These are phyloP conservation scores for Scartelaos histophorus DNA, from an alignment of 2,113 vertebrate genomes.

Conservation along the genomic window DNA sequence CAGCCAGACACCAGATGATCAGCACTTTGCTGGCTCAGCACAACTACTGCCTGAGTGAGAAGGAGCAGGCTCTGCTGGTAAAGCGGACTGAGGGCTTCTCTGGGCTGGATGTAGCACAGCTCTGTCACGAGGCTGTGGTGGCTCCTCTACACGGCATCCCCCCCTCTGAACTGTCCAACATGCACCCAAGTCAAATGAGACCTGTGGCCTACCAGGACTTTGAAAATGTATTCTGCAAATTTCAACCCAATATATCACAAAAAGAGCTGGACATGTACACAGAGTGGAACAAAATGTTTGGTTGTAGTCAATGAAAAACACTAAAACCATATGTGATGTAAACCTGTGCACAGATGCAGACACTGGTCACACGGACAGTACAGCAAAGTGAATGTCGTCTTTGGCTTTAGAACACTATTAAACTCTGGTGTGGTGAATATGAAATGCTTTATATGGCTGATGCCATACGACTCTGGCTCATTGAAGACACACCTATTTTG, in stretches of 20 bases:
- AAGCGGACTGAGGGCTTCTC: conserved; percentile 99
- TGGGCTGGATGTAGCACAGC: conserved; percentile 92
- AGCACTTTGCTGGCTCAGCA: conserved; percentile 98
- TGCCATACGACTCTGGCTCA: conserved; percentile 82
- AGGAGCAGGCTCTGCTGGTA: conserved; percentile 96
- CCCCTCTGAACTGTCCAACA: conserved; percentile 89
- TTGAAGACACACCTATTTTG: conserved; percentile 85
- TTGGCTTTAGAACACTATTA: conserved; percentile 81
- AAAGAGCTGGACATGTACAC: conserved; percentile 98
- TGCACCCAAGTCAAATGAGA: conserved; percentile 95
- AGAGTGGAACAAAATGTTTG: conserved; percentile 99
- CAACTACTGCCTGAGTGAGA: conserved; percentile 99
- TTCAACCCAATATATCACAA: conserved; percentile 98
- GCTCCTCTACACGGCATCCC: conserved; percentile 92
- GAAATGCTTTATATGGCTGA: conserved; percentile 83
- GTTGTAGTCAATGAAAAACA: conserved; percentile 91
- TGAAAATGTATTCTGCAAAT: conserved; percentile 99
- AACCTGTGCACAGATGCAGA: conserved; percentile 39
- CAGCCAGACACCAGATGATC: conserved; percentile 98
- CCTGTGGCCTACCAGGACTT: conserved; percentile 99
- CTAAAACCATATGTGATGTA: conserved; percentile 20
- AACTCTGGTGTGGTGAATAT: conserved; percentile 81
- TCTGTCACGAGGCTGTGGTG: conserved; percentile 95
- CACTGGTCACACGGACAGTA: conserved; percentile 74
- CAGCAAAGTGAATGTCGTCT: conserved; percentile 72